Conservation (phyloP, 2,797 vertebrate genomes). For the Amblyopsis hoosieri region DNA sequence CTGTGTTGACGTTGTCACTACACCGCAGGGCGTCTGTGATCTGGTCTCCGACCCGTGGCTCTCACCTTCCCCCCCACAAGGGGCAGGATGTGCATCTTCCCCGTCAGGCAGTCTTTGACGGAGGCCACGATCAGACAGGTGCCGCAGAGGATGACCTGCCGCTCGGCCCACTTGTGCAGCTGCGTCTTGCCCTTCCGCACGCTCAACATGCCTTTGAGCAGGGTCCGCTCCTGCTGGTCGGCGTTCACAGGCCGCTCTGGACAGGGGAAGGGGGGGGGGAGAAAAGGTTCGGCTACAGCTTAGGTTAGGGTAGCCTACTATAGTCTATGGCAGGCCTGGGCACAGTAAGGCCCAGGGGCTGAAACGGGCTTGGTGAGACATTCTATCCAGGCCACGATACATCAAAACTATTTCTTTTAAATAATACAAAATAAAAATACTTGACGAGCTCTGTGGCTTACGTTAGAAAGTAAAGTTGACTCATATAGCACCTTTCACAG, state of each 20-base stretch:
- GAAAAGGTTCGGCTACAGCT: constrained; percentile 3
- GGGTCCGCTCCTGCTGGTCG: constrained; percentile 90
- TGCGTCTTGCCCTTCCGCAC: constrained; percentile 96
- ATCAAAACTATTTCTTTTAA: neutral
- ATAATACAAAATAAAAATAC: neutral
- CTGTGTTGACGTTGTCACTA: constrained; percentile 52
- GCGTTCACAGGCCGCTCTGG: constrained; percentile 88
- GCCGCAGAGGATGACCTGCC: constrained; percentile 92
- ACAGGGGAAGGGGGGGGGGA: constrained; percentile 31
- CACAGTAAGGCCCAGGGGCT: too few relatives aligned
- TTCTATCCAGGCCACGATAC: too few relatives aligned
- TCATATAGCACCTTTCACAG: too few relatives aligned
- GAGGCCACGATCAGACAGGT: constrained; percentile 96
- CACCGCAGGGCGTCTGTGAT: constrained; percentile 6
- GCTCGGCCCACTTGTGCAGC: constrained; percentile 97
- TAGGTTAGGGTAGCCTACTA: constrained; percentile 20
- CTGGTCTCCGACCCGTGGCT: neutral
- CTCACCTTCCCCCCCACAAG: constrained; percentile 95
- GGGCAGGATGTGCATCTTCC: constrained; percentile 97
- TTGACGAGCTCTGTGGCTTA: too few relatives aligned
- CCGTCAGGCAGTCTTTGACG: constrained; percentile 92
- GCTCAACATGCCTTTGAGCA: constrained; percentile 90
- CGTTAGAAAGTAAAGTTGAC: too few relatives aligned
- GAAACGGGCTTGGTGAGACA: too few relatives aligned
- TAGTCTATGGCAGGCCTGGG: too few relatives aligned